Percentiles rank a stretch among this genome's conserved stretches.
phyloP scores from a whole-genome alignment of 2,113 vertebrate genomes.

The Mobula hypostoma region DNA sequence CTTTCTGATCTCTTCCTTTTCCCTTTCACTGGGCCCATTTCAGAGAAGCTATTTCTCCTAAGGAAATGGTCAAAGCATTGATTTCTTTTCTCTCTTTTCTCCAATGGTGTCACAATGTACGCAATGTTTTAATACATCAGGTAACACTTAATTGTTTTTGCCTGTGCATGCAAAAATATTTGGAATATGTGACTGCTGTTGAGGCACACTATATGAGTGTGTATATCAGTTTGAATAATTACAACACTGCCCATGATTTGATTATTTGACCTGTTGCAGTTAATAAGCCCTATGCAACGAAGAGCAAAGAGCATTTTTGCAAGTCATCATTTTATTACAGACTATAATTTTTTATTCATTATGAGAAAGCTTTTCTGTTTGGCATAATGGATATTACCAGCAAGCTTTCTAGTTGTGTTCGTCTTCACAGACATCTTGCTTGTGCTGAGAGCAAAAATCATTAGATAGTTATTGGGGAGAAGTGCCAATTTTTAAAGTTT shows the following conservation, averaged over 20 bases:
- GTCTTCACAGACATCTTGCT: not conserved
- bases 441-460: not conserved
- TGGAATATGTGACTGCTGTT: not conserved
- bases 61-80: too few species aligned
- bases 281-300: not conserved
- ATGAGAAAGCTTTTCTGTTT: not conserved
- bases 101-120: not conserved
- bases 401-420: not conserved
- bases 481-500: not conserved
- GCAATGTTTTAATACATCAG: not conserved
- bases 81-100: too few species aligned
- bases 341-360: not conserved
- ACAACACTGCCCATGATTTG: not conserved
- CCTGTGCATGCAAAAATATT: not conserved
- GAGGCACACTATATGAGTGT: not conserved
- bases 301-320: not conserved
- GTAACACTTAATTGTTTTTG: not conserved
- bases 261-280: not conserved
- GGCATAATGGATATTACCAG: not conserved
- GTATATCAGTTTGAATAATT: slow-evolving; percentile 3
- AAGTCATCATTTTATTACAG: not conserved
- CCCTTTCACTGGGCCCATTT: too few species aligned
- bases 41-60: too few species aligned
- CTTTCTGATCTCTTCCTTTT: too few species aligned
- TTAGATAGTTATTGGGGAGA: not conserved